These are phyloP conservation scores for Tachina fera DNA, from an alignment of 2,888 invertebrate species.

Conservation along the genomic window DNA sequence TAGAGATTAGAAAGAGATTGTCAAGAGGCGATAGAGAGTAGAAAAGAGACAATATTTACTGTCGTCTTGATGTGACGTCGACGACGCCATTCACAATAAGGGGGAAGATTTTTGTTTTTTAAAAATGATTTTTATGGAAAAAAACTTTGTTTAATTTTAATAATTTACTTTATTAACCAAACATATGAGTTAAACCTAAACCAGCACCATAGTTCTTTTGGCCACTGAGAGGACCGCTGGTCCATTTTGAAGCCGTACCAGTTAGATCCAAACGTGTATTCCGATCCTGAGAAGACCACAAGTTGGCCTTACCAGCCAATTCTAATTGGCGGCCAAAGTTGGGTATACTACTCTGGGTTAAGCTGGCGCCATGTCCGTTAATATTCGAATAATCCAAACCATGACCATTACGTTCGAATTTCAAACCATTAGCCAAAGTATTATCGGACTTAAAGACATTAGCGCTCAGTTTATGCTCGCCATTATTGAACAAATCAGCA, in stretches of 20 bases:
- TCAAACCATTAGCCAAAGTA: constrained; percentile 78
- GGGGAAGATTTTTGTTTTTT: no score
- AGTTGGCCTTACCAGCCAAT: constrained; percentile 74
- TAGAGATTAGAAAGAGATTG: no score
- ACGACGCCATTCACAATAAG: no score
- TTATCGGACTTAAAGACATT: constrained; percentile 79
- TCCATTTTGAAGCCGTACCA: constrained; percentile 75
- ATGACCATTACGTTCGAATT: constrained; percentile 78
- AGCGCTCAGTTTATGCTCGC: constrained; percentile 76
- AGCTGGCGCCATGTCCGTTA: constrained; percentile 76
- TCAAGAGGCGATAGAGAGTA: no score
- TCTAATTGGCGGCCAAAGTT: constrained; percentile 77
- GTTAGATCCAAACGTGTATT: constrained; percentile 75
- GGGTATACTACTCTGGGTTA: constrained; percentile 77
- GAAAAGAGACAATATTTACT: no score
- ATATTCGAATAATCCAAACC: constrained; percentile 77
- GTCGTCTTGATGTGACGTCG: no score
- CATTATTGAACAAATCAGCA: constrained; percentile 76
- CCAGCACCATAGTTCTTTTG: constrained; percentile 74
- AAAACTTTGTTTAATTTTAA: no score
- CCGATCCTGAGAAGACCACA: constrained; percentile 75
- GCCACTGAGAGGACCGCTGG: constrained; percentile 73
- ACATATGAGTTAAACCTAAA: constrained; percentile 76
- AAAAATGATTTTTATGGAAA: no score
- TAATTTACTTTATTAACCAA: constrained; percentile 72